Evolutionary conservation across 1,140 invertebrate species (phyloP), one percentile per base, ranked within the genome.

Genomic region (Hesperophylax magnus): DNA sequence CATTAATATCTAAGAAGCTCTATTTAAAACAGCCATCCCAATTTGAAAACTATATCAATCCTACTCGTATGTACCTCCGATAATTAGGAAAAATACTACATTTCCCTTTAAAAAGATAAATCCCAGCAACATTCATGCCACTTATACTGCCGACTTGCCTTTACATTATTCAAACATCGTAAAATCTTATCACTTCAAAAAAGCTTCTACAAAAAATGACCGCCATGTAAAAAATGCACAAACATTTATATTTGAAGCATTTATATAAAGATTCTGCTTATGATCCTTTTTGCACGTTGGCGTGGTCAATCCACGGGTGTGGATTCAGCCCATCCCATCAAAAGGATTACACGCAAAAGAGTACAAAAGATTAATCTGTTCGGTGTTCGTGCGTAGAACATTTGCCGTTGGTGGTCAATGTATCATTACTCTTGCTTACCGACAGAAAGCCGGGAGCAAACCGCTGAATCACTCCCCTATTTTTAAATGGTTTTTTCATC

Each of bases 391-490:
- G 75, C 75, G 58, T 77, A 52, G 31, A 20, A 61, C 58, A 75
- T 75, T 75, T 75, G 20, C 71, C 71, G 18, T 54, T 63, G 34
- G 75, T 60, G 75, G 56, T 20, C 75, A 77, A 11, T 58, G 75
- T 34, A 31, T 63, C 75, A 77, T 77, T 77, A 77, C 56, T 77
- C 60, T 77, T 77, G 75, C 54, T 77, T 47, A 61, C 75, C 60
- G 75, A 77, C 58, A 47, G 75, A 58, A 77, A 77, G 75, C 61
- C 24, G 22, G 18, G 20, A 56, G 24, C 20, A 75, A 75, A 75
- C 72, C 56, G 75, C 60, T 77, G 54, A 61, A 47, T 77, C 75
- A 77, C 39, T 77, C 58, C 27, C 31, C 54, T 47, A 18, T 67
- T 72, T 72, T 71, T 53, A 52, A 71, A 71, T 39, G 39, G 67